Conservation (phyloP, 2,888 invertebrate genomes). For the Scaptomyza polygonia region DNA sequence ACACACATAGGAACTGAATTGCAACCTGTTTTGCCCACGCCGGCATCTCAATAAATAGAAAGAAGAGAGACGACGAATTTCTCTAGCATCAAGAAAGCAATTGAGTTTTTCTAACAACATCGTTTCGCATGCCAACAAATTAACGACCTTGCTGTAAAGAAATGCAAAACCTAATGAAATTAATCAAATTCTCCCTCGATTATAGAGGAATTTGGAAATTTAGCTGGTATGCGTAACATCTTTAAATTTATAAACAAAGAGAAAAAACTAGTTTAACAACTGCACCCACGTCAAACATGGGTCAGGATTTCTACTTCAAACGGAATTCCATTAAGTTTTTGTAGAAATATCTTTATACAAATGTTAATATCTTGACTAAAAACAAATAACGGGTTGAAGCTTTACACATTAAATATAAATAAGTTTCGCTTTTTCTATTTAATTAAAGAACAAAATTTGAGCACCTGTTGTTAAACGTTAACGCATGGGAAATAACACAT, state of each 20-base stretch:
- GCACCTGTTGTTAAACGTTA: not conserved
- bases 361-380: no score
- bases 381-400: no score
- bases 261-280: no score
- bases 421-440: not conserved
- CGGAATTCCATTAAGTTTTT: no score
- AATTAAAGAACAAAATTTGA: not conserved
- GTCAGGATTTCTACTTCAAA: no score
- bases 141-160: not conserved
- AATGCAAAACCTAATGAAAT: no score
- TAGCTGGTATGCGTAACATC: no score
- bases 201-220: no score
- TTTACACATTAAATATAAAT: not conserved
- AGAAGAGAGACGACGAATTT: not conserved
- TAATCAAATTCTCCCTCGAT: no score
- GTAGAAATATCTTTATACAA: no score
- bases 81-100: not conserved
- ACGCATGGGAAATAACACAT: not conserved
- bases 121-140: slow-evolving; percentile 25
- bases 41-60: not conserved
- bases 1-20: not conserved
- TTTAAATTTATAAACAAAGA: no score
- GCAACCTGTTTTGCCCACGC: slow-evolving; percentile 37
- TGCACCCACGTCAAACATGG: no score
- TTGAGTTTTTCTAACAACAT: not conserved